Evolutionary conservation across 1,140 invertebrate genomes (phyloP).

Genomic region (Hylaeus anthracinus): DNA sequence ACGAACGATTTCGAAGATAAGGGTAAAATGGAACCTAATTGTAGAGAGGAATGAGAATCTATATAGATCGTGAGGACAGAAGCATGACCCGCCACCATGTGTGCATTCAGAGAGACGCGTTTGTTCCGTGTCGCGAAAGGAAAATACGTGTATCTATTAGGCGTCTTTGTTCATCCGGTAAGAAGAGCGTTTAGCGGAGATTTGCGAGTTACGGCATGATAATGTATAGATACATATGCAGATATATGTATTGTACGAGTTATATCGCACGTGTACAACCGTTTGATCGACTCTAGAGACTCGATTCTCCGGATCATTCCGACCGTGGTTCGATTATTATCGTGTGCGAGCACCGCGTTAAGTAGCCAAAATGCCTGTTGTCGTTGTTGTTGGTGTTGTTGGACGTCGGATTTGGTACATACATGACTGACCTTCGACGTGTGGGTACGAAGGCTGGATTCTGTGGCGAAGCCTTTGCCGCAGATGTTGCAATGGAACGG

Average conservation of each 20-base stretch:
- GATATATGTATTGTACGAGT: slow-evolving; percentile 5
- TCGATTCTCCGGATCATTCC: slow-evolving; percentile 28
- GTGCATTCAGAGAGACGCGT: slow-evolving; percentile 65
- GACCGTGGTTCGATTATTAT: slow-evolving; percentile 49
- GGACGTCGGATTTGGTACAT: slow-evolving; percentile 83
- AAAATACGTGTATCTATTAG: slow-evolving; percentile 34
- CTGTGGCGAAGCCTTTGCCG: slow-evolving; percentile 97
- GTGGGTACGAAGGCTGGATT: slow-evolving; percentile 96
- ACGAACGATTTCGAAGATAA: background rate
- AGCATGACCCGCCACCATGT: slow-evolving; percentile 78
- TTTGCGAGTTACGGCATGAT: slow-evolving; percentile 26
- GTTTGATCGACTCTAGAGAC: slow-evolving; percentile 22
- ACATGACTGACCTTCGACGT: slow-evolving; percentile 96
- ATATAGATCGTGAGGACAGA: slow-evolving; percentile 63
- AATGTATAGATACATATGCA: background rate
- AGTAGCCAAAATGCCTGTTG: slow-evolving; percentile 62
- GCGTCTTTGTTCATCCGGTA: slow-evolving; percentile 26
- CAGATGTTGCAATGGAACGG: slow-evolving; percentile 98
- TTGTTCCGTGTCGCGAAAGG: slow-evolving; percentile 40
- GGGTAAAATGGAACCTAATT: slow-evolving; percentile 11
- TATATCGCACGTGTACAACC: slow-evolving; percentile 37
- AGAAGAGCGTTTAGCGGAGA: slow-evolving; percentile 43
- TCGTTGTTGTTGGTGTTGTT: slow-evolving; percentile 66
- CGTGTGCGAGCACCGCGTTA: slow-evolving; percentile 61
- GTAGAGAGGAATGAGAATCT: slow-evolving; percentile 10